phyloP scores from a whole-genome alignment of 2,888 invertebrate species.

The Chelonus formosanus region DNA sequence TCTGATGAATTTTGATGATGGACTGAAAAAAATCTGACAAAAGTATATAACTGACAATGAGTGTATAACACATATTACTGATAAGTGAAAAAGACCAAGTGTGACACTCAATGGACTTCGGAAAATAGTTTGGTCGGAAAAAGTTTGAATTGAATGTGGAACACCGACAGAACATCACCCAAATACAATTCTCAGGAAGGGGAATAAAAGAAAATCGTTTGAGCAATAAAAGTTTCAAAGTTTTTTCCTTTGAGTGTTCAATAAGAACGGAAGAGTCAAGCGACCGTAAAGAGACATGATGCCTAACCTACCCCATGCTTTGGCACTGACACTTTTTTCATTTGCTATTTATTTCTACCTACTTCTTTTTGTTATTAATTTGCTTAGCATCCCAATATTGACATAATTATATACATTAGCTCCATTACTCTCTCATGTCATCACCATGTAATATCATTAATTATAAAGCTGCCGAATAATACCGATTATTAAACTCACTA shows the following conservation, averaged over 20 bases:
- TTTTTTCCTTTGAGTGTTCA: slow-evolving; percentile 27
- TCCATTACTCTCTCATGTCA: background rate
- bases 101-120: slow-evolving; percentile 26
- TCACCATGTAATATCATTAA: background rate
- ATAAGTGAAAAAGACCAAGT: slow-evolving; percentile 23
- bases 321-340: slow-evolving; percentile 55
- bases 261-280: slow-evolving; percentile 29
- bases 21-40: no score
- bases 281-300: slow-evolving; percentile 35
- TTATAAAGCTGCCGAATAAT: no score
- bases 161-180: slow-evolving; percentile 18
- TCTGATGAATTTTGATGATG: no score
- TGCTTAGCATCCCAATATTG: no score
- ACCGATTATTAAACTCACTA: no score
- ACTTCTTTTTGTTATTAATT: slow-evolving; percentile 24
- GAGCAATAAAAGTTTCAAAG: slow-evolving; percentile 26
- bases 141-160: slow-evolving; percentile 28
- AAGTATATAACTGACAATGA: background rate
- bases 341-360: slow-evolving; percentile 22
- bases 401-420: background rate
- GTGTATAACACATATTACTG: slow-evolving; percentile 14
- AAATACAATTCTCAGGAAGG: slow-evolving; percentile 8
- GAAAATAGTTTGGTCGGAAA: slow-evolving; percentile 19
- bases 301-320: slow-evolving; percentile 61
- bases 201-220: slow-evolving; percentile 32